Evolutionary conservation across 2,113 vertebrate species (phyloP), one percentile per base, ranked within the genome.

Genomic region (Etheostoma cragini): DNA sequence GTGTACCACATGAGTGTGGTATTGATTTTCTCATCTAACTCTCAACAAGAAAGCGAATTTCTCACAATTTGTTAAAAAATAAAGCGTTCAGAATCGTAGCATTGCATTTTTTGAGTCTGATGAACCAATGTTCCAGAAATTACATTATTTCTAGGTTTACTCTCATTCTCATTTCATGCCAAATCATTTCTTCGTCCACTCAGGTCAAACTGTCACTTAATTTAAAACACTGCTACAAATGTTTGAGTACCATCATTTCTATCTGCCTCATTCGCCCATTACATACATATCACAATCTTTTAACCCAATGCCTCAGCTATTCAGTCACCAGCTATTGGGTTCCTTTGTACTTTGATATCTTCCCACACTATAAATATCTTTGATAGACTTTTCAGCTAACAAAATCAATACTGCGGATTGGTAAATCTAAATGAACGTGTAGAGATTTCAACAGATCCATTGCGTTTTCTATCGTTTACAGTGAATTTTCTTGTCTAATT

Each of bases 151-250:
- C 46, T 21, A 22, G 42, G 12, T 54, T 62, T 1, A 54, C 69
- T 71, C 53, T 74, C 14, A 69, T 14, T 8, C 16, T 46, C 22
- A 26, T 50, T 66, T 78, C n/a, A 52, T 56, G 12, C 0, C 26
- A 47, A 15, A 80, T 87, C 2, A 42, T 14, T 60, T 38, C 16
- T 54, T 71, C n/a, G 0, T 73, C 24, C 26, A 50, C 45, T 72
- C 2, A 47, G 10, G 0, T 35, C 64, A 64, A 68, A 80, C 7
- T 16, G 16, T 24, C 22, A 19, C 17, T 42, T 21, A 16, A 42
- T 52, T 50, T 16, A 63, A 50, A 62, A 63, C 46, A 54, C 17
- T 8, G 21, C 14, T 62, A 17, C 24, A 42, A 19, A 54, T 46
- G 8, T 24, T 46, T 0, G 57, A 47, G 52, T 58, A 38, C 11